These are phyloP conservation scores for Cantharis lateralis DNA, from an alignment of 2,888 invertebrate species.

Conservation along the genomic window DNA sequence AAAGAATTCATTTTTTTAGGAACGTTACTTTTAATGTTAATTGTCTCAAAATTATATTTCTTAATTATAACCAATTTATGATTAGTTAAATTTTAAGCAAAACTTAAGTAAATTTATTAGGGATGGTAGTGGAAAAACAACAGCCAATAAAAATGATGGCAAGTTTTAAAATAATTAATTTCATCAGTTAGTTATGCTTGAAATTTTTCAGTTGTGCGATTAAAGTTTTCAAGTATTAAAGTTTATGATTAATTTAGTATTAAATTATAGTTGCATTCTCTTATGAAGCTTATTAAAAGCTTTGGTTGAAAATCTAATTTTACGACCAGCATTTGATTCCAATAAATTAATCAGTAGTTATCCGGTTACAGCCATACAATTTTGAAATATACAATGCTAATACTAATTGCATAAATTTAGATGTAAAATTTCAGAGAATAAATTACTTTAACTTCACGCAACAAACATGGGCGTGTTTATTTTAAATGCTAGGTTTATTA, in stretches of 20 bases:
- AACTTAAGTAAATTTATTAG: background rate
- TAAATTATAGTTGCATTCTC: background rate
- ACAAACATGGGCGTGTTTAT: background rate
- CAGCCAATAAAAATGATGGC: background rate
- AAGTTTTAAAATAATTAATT: background rate
- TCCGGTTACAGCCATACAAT: constrained; percentile 22
- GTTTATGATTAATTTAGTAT: background rate
- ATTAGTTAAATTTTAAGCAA: background rate
- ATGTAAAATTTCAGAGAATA: constrained; percentile 35
- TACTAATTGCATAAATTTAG: constrained; percentile 35
- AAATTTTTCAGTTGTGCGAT: background rate
- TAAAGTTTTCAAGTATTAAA: background rate
- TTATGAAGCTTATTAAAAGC: background rate
- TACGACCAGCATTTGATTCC: constrained; percentile 5
- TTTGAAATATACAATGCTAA: constrained; percentile 37
- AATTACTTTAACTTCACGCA: constrained; percentile 14
- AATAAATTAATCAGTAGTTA: constrained; percentile 22
- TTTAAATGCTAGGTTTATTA: background rate
- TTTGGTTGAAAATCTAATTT: constrained; percentile 21
- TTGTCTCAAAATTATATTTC: background rate
- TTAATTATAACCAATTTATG: background rate
- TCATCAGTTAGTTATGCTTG: background rate
- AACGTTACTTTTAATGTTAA: no score
- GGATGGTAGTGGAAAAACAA: background rate
- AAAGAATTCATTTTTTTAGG: no score